Percentiles rank a stretch among this genome's conserved stretches.
Evolutionary conservation across 2,888 invertebrate species (phyloP).

Genomic region (Muscina levida): DNA sequence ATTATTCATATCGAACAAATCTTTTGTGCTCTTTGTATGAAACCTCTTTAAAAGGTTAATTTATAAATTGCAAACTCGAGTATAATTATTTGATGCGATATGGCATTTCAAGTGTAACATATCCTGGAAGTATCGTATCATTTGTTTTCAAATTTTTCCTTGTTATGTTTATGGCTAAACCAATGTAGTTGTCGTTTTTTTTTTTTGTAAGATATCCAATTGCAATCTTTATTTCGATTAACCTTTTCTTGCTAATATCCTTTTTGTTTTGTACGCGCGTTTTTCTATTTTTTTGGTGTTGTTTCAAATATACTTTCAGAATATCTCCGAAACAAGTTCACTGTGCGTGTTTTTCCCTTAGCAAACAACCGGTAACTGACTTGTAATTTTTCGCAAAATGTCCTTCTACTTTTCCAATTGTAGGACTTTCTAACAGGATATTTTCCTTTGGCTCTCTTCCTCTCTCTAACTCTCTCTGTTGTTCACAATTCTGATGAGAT

Average conservation of each 20-base stretch:
- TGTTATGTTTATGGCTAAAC: too few relatives aligned
- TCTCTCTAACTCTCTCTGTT: neutral
- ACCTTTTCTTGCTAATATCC: neutral
- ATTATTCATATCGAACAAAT: too few relatives aligned
- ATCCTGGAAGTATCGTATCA: too few relatives aligned
- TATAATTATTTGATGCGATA: too few relatives aligned
- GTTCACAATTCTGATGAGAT: neutral
- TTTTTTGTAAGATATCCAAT: neutral
- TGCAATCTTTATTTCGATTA: neutral
- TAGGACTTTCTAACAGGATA: conserved; percentile 38
- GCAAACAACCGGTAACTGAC: conserved; percentile 60
- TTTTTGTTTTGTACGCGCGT: conserved; percentile 31
- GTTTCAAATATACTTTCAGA: neutral
- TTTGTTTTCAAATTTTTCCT: too few relatives aligned
- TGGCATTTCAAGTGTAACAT: too few relatives aligned
- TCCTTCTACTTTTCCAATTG: conserved; percentile 15
- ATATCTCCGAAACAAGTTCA: neutral
- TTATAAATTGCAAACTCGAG: too few relatives aligned
- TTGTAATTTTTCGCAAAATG: conserved; percentile 7
- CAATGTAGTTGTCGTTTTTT: too few relatives aligned
- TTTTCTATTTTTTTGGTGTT: conserved; percentile 5
- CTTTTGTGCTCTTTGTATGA: too few relatives aligned
- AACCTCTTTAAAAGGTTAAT: too few relatives aligned
- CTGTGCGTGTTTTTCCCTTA: conserved; percentile 43
- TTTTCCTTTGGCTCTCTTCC: conserved; percentile 20